Conservation (phyloP, 37 sponge, comb jelly and placozoan species). For the Amphimedon queenslandica region DNA sequence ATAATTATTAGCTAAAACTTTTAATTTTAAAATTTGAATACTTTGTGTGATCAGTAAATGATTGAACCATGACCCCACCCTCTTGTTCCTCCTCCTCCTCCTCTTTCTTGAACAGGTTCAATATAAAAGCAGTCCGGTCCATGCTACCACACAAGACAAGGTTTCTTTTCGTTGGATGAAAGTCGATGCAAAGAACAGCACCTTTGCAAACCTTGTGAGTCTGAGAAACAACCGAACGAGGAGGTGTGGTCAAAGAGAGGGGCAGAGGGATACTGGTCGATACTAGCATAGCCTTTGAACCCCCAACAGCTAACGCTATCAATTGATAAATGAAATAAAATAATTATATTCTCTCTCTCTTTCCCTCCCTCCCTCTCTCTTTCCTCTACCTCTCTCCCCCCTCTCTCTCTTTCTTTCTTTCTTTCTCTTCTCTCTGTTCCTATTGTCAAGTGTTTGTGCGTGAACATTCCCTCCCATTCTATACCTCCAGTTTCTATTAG, state of each 20-base stretch:
- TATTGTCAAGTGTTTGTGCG: no score
- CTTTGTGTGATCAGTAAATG: slow-evolving; percentile 38
- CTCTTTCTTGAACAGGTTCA: slow-evolving; percentile 19
- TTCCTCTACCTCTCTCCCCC: no score
- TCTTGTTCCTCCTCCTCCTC: not conserved
- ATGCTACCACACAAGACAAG: slow-evolving; percentile 55
- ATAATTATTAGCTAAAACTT: not conserved
- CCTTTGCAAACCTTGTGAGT: slow-evolving; percentile 29
- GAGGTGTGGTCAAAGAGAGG: slow-evolving; percentile 22
- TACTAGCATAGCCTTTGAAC: slow-evolving; percentile 34
- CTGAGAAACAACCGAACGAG: slow-evolving; percentile 33
- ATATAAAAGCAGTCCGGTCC: slow-evolving; percentile 31
- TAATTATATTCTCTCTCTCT: not conserved
- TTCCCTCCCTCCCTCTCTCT: no score
- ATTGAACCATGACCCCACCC: slow-evolving; percentile 5
- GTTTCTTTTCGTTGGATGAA: slow-evolving; percentile 50
- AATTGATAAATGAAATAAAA: not conserved
- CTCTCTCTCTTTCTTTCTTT: no score
- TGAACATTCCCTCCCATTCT: no score
- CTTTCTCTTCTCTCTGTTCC: no score
- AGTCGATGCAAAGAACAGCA: slow-evolving; percentile 44
- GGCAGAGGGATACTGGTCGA: slow-evolving; percentile 27
- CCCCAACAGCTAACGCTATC: slow-evolving; percentile 37
- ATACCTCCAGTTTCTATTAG: slow-evolving; percentile 58
- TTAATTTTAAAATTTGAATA: not conserved